Evolutionary conservation across 2,888 invertebrate species (phyloP), one percentile per base, ranked within the genome.

Genomic region (Dicroscelio sp.): DNA sequence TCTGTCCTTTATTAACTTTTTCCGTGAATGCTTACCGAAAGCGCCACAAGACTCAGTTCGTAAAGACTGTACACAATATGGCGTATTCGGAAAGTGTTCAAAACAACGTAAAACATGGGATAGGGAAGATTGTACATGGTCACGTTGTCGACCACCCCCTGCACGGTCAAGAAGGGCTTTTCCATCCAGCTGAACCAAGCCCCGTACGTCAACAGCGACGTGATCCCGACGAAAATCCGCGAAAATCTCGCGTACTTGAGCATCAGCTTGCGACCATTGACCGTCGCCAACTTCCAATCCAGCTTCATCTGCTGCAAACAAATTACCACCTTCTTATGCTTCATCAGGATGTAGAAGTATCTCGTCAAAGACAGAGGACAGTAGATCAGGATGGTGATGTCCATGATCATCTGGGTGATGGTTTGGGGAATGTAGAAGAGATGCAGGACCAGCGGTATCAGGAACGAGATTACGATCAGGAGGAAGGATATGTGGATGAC

Each of bases 171-270:
- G n/a, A 79, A 43, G 0, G 79, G 63, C 8, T 63, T 43, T 48
- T 48, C 23, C 79, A 63, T 60, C 79, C 65, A 79, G 10, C 23
- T 60, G 25, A 79, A 79, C 65, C 79, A 79, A 30, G 65, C 63
- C 6, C 30, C n/a, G 1, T n/a, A 31, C 6, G 25, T 31, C n/a
- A 65, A n/a, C 25, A 30, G 2, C 8, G 48, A 14, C 2, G 30
- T 30, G 6, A n/a, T 30, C 2, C 43, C 31, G 1, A 43, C 23
- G 33, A 79, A 79, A 12, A 65, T 30, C n/a, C 65, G 30, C 10
- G 79, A 48, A 30, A 79, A 48, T 23, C 65, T 2, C 1, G 65
- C 63, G 30, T 65, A 79, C 30, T 31, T 43, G 0, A 79, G 43
- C 79, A 65, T 79, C 30, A 65, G 14, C 10, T 55, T 33, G 27